Evolutionary conservation across 2,797 vertebrate species (phyloP).

Genomic region (Alosa sapidissima): DNA sequence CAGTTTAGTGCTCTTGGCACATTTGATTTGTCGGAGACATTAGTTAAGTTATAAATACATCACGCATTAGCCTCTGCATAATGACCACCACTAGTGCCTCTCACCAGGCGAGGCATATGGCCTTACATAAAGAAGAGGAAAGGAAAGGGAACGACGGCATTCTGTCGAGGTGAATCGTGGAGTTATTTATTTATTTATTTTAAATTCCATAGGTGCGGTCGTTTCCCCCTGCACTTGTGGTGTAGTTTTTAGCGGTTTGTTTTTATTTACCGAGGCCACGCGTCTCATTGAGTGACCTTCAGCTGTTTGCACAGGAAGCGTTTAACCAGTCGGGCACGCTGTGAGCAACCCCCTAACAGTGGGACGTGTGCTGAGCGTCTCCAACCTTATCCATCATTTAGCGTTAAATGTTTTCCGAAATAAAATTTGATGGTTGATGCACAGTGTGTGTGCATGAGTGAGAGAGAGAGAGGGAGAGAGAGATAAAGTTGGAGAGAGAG

Average conservation of each 20-base stretch:
- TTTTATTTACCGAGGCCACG: constrained; percentile 26
- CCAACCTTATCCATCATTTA: constrained; percentile 46
- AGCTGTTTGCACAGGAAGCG: constrained; percentile 46
- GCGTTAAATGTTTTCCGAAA: constrained; percentile 40
- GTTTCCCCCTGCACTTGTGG: constrained; percentile 31
- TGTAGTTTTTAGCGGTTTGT: not conserved
- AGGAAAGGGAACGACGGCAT: not conserved
- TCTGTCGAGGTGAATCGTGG: constrained; percentile 31
- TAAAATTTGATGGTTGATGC: constrained; percentile 39
- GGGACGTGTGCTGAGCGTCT: constrained; percentile 35
- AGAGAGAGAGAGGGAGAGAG: not conserved
- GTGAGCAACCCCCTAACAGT: constrained; percentile 32
- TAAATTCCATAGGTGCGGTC: constrained; percentile 20
- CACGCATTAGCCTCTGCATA: constrained; percentile 49
- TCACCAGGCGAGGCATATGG: constrained; percentile 47
- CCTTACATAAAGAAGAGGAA: constrained; percentile 33
- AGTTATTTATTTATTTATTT: constrained; percentile 33
- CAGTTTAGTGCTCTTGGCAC: constrained; percentile 58
- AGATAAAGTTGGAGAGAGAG: not conserved
- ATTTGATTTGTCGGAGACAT: constrained; percentile 61
- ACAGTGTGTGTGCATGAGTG: constrained; percentile 19
- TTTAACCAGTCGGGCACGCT: constrained; percentile 43
- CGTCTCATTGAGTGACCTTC: constrained; percentile 51
- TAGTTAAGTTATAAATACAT: constrained; percentile 58
- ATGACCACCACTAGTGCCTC: constrained; percentile 50